Conservation (phyloP, 1,140 invertebrate genomes). For the Capitella teleta region DNA sequence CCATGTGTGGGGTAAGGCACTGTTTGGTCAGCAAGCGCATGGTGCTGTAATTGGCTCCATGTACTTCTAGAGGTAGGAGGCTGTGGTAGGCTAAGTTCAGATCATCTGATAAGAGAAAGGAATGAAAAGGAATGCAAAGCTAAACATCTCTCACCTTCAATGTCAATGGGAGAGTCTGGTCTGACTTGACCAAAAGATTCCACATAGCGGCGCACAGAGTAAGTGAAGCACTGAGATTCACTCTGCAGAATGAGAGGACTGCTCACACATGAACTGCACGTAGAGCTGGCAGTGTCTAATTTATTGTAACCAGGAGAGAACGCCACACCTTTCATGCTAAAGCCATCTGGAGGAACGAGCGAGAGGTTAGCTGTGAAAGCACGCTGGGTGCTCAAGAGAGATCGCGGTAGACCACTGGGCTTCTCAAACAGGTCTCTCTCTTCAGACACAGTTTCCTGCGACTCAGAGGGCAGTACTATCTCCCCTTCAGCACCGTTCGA, state of each 20-base stretch:
- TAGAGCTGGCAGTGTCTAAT: slow-evolving; percentile 22
- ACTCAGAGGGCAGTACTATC: not conserved
- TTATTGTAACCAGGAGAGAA: slow-evolving; percentile 10
- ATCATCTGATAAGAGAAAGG: slow-evolving; percentile 51
- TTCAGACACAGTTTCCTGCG: not conserved
- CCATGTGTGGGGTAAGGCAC: slow-evolving; percentile 49
- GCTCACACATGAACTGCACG: slow-evolving; percentile 29
- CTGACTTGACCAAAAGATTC: not conserved
- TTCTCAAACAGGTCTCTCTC: slow-evolving; percentile 2
- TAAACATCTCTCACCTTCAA: slow-evolving; percentile 4
- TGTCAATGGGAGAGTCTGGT: slow-evolving; percentile 10
- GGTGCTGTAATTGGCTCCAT: slow-evolving; percentile 58
- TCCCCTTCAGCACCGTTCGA: not conserved
- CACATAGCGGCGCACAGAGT: slow-evolving; percentile 25
- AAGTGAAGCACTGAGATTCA: slow-evolving; percentile 33
- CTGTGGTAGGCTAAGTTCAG: slow-evolving; percentile 54
- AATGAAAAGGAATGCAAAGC: not conserved
- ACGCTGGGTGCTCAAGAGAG: not conserved
- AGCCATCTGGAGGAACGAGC: slow-evolving; percentile 1
- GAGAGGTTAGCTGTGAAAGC: not conserved
- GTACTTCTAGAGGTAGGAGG: slow-evolving; percentile 60
- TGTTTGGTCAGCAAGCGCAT: slow-evolving; percentile 58
- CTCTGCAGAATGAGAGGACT: slow-evolving; percentile 34
- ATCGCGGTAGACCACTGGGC: not conserved
- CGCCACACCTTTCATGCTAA: not conserved